These are phyloP conservation scores for Poeciliopsis infans DNA, from an alignment of 2,797 vertebrate genomes.

Conservation along the genomic window DNA sequence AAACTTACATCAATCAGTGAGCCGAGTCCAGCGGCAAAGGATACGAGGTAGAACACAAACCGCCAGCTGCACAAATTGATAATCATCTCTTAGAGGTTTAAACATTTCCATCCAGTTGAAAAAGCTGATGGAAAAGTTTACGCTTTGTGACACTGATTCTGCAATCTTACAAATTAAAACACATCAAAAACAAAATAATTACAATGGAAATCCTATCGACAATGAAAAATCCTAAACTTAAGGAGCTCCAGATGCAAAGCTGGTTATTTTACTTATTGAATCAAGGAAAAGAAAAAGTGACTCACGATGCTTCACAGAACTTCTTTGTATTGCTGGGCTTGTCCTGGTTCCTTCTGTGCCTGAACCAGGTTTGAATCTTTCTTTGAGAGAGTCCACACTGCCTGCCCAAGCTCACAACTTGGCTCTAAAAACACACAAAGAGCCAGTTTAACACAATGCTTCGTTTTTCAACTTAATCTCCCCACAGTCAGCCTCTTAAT, in stretches of 20 bases:
- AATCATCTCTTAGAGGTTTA: slow-evolving; percentile 9
- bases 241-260: not conserved
- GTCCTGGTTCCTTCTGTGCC: slow-evolving; percentile 85
- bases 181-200: not conserved
- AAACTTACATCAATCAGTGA: slow-evolving; percentile 89
- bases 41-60: slow-evolving; percentile 85
- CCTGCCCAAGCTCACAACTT: slow-evolving; percentile 74
- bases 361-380: slow-evolving; percentile 90
- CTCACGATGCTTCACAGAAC: slow-evolving; percentile 91
- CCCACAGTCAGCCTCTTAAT: not conserved
- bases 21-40: slow-evolving; percentile 83
- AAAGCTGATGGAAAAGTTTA: not conserved
- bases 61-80: slow-evolving; percentile 86
- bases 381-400: slow-evolving; percentile 80
- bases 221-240: not conserved
- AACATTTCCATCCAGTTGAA: not conserved
- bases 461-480: not conserved
- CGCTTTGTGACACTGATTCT: not conserved
- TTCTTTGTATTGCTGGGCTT: slow-evolving; percentile 87
- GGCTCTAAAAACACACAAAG: slow-evolving; percentile 61
- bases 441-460: not conserved
- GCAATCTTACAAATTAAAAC: not conserved
- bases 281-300: not conserved
- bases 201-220: not conserved
- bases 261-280: not conserved